Evolutionary conservation across 2,888 invertebrate genomes (phyloP).

Genomic region (Cephus rjabovi): DNA sequence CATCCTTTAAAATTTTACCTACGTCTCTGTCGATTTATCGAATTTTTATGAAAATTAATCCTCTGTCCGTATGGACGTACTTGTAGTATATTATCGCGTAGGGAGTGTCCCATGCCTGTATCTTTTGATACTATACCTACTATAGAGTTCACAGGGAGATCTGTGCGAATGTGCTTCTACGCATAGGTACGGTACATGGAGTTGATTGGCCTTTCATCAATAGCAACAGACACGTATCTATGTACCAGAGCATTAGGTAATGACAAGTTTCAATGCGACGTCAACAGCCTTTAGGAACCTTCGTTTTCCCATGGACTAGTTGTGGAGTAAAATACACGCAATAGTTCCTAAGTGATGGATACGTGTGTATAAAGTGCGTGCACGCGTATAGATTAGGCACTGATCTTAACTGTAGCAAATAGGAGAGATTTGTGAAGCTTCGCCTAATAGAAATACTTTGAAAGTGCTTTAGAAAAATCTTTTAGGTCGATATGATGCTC

Average conservation of each 20-base stretch:
- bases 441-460: background rate
- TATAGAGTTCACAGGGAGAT: background rate
- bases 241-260: slow-evolving; percentile 41
- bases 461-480: background rate
- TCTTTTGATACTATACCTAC: background rate
- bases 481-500: background rate
- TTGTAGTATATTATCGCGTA: background rate
- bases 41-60: too few species aligned
- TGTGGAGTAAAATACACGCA: background rate
- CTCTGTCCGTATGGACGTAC: too few species aligned
- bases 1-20: background rate
- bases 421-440: background rate
- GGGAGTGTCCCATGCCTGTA: background rate
- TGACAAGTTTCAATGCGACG: slow-evolving; percentile 28
- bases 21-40: background rate
- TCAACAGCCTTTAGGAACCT: slow-evolving; percentile 37
- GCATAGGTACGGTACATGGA: background rate
- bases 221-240: slow-evolving; percentile 19
- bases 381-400: background rate
- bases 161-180: background rate
- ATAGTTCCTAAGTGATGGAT: background rate
- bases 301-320: background rate
- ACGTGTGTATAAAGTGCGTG: background rate
- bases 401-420: background rate
- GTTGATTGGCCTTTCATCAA: background rate